Percentiles rank a stretch among this genome's conserved stretches.
Conservation (phyloP, 2,888 invertebrate genomes). For the Blastobasis adustella region DNA sequence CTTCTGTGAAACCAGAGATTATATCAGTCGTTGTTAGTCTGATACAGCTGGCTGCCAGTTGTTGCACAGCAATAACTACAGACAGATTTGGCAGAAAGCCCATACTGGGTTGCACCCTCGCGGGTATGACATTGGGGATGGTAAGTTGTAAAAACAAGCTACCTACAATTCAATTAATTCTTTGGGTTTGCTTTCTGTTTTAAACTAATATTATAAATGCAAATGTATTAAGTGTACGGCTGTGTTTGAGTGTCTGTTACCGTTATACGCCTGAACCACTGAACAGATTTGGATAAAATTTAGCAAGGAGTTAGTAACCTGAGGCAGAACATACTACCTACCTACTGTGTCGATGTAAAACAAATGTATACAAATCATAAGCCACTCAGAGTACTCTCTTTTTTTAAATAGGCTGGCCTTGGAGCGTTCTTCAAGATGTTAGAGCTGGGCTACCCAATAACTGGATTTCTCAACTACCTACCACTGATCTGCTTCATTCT, state of each 20-base stretch:
- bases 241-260: too few relatives aligned
- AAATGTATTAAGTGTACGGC: too few relatives aligned
- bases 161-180: too few relatives aligned
- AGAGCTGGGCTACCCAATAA: background rate
- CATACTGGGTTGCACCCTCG: conserved; percentile 24
- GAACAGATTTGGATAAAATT: too few relatives aligned
- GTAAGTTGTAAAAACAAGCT: conserved; percentile 16
- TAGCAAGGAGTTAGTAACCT: too few relatives aligned
- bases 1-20: conserved; percentile 19
- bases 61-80: conserved; percentile 20
- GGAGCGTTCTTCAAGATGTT: conserved; percentile 31
- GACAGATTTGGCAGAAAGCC: conserved; percentile 33
- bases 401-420: conserved; percentile 22
- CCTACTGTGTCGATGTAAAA: too few relatives aligned
- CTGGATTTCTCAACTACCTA: conserved; percentile 17
- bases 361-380: too few relatives aligned
- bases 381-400: conserved; percentile 27
- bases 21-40: conserved; percentile 24
- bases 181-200: too few relatives aligned
- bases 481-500: conserved; percentile 11
- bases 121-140: conserved; percentile 33
- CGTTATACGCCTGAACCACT: too few relatives aligned
- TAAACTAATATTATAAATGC: too few relatives aligned
- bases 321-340: too few relatives aligned
- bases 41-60: conserved; percentile 21